Evolutionary conservation across 2,113 vertebrate genomes (phyloP).

Genomic region (Nothoprocta perdicaria): DNA sequence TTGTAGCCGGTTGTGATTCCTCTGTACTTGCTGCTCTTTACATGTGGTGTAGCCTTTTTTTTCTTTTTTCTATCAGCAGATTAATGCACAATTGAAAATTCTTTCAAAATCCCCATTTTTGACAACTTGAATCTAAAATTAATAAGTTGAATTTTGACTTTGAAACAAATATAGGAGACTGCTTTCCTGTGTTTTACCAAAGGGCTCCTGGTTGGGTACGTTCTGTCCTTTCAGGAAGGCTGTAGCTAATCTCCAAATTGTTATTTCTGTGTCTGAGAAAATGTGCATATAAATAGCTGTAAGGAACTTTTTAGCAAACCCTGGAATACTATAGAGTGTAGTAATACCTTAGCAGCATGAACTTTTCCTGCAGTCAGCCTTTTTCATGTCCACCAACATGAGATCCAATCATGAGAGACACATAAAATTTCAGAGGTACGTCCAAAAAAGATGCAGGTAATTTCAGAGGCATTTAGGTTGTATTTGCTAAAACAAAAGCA

Average conservation of each 20-base stretch:
- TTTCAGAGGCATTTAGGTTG: neutral
- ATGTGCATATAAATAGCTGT: neutral
- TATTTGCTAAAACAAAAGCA: neutral
- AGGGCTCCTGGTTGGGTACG: neutral
- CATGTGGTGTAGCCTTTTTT: neutral
- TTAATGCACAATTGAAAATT: neutral
- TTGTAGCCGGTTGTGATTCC: neutral
- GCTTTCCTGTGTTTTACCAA: neutral
- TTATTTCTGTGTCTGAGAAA: neutral
- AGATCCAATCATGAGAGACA: neutral
- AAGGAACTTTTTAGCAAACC: neutral
- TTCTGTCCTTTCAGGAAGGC: neutral
- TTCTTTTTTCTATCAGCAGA: neutral
- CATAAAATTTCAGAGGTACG: neutral
- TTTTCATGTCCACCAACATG: neutral
- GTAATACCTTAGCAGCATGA: neutral
- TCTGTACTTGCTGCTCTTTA: neutral
- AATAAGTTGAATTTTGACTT: neutral
- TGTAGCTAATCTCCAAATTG: neutral
- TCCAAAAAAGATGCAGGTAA: neutral
- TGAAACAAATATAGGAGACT: neutral
- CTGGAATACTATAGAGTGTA: neutral
- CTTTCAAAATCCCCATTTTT: neutral
- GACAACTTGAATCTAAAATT: neutral
- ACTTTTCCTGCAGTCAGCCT: neutral